These are phyloP conservation scores for Phalanger gymnotis DNA, from an alignment of 2,797 vertebrate genomes.

Conservation along the genomic window DNA sequence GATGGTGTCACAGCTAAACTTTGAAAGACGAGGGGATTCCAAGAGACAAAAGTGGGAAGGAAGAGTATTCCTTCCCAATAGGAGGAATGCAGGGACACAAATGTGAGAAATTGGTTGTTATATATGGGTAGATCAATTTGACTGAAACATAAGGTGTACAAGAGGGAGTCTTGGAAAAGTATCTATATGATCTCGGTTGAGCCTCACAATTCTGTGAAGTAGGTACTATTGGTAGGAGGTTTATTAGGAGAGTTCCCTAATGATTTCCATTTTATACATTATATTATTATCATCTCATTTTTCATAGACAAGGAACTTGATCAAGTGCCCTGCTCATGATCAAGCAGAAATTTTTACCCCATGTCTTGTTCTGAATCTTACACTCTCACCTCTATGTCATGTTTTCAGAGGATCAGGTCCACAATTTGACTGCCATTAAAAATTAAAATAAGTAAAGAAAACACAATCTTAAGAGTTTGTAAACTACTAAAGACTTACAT, in stretches of 20 bases:
- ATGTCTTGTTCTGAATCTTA: not conserved
- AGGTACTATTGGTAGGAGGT: not conserved
- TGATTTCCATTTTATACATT: not conserved
- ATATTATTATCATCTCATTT: not conserved
- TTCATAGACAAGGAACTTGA: not conserved
- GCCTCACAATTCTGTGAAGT: not conserved
- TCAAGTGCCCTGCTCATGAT: not conserved
- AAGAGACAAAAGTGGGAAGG: not conserved
- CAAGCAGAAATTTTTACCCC: not conserved
- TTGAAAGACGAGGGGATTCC: not conserved
- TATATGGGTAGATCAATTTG: not conserved
- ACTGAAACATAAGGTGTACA: not conserved
- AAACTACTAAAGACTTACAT: not conserved
- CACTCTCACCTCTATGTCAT: not conserved
- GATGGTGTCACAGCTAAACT: not conserved
- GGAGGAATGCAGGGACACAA: not conserved
- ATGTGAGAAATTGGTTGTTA: not conserved
- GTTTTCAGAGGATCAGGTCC: not conserved
- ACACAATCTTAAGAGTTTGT: not conserved
- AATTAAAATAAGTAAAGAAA: conserved; percentile 37
- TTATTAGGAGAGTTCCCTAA: not conserved
- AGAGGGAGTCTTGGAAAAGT: not conserved
- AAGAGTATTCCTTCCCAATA: not conserved
- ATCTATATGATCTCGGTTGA: not conserved
- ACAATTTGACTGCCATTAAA: conserved; percentile 54